These are phyloP conservation scores for Drosophila fuyamai DNA, from an alignment of 1,140 invertebrate species.

Conservation along the genomic window DNA sequence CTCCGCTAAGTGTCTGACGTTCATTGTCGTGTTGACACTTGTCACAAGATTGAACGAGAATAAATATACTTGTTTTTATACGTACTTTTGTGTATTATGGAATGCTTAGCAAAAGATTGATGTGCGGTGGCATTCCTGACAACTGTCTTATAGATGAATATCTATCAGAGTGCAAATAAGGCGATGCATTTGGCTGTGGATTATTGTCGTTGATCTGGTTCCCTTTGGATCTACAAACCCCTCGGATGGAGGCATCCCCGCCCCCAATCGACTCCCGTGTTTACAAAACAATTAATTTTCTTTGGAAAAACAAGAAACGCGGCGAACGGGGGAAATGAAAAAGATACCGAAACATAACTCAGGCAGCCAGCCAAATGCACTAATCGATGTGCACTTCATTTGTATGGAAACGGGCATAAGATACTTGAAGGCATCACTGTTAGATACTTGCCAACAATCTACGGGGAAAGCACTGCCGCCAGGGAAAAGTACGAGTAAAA, in stretches of 20 bases:
- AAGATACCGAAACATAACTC: constrained; percentile 81
- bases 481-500: constrained; percentile 28
- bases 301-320: constrained; percentile 63
- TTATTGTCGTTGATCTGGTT: constrained; percentile 46
- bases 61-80: constrained; percentile 44
- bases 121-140: constrained; percentile 59
- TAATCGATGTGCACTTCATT: constrained; percentile 78
- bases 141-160: constrained; percentile 39
- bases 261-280: constrained; percentile 53
- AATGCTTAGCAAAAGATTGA: constrained; percentile 57
- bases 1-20: constrained; percentile 36
- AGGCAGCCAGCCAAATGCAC: constrained; percentile 67
- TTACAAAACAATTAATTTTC: constrained; percentile 83
- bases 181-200: constrained; percentile 3
- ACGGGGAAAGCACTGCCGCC: constrained; percentile 44
- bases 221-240: constrained; percentile 28
- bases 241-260: constrained; percentile 38
- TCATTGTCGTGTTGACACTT: constrained; percentile 49
- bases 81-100: constrained; percentile 46
- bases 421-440: constrained; percentile 62
- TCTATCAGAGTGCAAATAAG: constrained; percentile 28
- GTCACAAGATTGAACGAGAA: constrained; percentile 66
- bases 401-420: constrained; percentile 60
- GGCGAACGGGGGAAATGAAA: constrained; percentile 61
- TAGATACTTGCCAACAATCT: constrained; percentile 44